phyloP scores from a whole-genome alignment of 2,888 invertebrate genomes.

The Leptinotarsa juncta region DNA sequence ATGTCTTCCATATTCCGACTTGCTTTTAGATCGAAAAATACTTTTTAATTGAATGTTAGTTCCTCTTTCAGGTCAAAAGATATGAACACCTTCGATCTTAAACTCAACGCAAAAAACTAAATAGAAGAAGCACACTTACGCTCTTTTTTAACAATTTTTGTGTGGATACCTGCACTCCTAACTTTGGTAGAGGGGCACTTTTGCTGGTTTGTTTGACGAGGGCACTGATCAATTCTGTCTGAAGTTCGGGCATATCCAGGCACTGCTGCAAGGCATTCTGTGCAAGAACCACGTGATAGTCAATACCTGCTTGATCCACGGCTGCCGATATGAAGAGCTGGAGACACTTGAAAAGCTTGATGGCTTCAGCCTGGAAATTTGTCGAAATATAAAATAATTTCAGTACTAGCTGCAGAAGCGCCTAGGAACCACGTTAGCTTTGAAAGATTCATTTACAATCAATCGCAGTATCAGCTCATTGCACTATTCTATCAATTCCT shows the following conservation, averaged over 20 bases:
- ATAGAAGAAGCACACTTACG: slow-evolving; percentile 74
- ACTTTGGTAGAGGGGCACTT: slow-evolving; percentile 78
- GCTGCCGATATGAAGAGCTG: slow-evolving; percentile 96
- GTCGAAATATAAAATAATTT: too few relatives aligned
- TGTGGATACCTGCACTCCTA: slow-evolving; percentile 70
- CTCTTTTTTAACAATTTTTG: slow-evolving; percentile 68
- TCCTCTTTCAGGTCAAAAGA: not conserved
- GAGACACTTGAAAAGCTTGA: slow-evolving; percentile 95
- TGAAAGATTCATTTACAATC: too few relatives aligned
- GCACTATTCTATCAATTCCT: too few relatives aligned
- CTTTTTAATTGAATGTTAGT: too few relatives aligned
- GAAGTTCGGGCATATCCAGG: slow-evolving; percentile 88
- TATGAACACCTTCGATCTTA: not conserved
- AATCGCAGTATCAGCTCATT: too few relatives aligned
- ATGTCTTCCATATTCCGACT: too few relatives aligned
- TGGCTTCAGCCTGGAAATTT: slow-evolving; percentile 76
- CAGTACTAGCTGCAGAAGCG: too few relatives aligned
- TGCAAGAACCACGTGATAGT: slow-evolving; percentile 96
- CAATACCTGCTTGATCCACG: slow-evolving; percentile 94
- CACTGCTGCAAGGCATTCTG: slow-evolving; percentile 96
- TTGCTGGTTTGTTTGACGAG: slow-evolving; percentile 93
- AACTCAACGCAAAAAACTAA: slow-evolving; percentile 51
- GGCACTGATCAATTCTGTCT: slow-evolving; percentile 92
- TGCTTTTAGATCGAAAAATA: not conserved
- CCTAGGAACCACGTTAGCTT: too few relatives aligned